These are phyloP conservation scores for Cryptotermes secundus DNA, from an alignment of 1,140 invertebrate genomes.

Conservation along the genomic window DNA sequence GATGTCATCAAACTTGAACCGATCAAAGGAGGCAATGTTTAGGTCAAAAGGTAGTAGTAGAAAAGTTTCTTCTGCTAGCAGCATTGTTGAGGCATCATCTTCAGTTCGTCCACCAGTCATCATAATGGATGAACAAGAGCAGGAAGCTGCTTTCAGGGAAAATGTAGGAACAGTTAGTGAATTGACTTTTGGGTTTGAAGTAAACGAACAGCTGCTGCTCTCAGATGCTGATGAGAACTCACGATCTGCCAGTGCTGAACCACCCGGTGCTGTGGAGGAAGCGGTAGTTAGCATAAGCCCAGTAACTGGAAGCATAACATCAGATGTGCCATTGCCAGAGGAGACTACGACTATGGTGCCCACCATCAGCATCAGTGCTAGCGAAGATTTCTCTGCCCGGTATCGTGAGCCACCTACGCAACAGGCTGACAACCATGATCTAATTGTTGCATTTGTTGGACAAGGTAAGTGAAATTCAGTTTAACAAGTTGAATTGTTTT, in stretches of 20 bases:
- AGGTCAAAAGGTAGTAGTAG: background rate
- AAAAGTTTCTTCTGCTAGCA: constrained; percentile 22
- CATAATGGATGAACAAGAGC: constrained; percentile 28
- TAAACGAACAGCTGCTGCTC: constrained; percentile 31
- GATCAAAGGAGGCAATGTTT: too few species aligned
- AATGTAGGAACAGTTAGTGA: constrained; percentile 29
- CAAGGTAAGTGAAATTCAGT: constrained; percentile 26
- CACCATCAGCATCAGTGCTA: too few species aligned
- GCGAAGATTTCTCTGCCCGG: constrained; percentile 21
- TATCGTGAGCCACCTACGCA: constrained; percentile 19
- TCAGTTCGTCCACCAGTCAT: constrained; percentile 29
- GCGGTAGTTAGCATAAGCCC: background rate
- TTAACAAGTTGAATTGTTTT: background rate
- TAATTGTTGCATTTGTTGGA: constrained; percentile 31
- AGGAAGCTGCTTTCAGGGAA: constrained; percentile 20
- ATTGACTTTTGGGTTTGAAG: constrained; percentile 34
- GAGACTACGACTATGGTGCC: background rate
- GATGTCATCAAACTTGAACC: background rate
- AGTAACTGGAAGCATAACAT: background rate
- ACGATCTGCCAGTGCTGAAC: background rate
- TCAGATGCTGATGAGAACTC: constrained; percentile 19
- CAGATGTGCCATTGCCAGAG: background rate
- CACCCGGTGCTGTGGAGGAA: background rate
- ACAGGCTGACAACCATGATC: constrained; percentile 29
- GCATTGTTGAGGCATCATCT: background rate